Percentiles rank a stretch among this genome's conserved stretches.
Evolutionary conservation across 2,888 invertebrate genomes (phyloP).

Genomic region (Erannis defoliaria): DNA sequence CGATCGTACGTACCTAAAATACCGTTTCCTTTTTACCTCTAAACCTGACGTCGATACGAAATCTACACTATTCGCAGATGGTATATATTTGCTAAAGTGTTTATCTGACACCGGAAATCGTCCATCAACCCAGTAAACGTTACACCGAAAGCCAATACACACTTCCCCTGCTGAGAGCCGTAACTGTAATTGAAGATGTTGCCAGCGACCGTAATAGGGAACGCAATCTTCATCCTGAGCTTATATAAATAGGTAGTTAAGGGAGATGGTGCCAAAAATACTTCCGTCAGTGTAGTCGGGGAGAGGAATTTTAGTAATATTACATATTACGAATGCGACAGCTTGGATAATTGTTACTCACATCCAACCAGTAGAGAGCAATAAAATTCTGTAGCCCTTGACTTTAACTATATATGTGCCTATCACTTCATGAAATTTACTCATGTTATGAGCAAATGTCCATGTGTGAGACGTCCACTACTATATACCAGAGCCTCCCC

Average conservation of each 20-base stretch:
- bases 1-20: background rate
- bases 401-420: too few species aligned
- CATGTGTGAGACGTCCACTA: too few species aligned
- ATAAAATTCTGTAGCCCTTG: background rate
- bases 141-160: slow-evolving; percentile 3
- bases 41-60: slow-evolving; percentile 18
- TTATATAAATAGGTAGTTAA: background rate
- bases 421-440: too few species aligned
- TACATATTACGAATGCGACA: background rate
- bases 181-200: slow-evolving; percentile 19
- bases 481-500: too few species aligned
- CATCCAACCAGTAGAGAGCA: background rate
- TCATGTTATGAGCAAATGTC: too few species aligned
- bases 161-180: slow-evolving; percentile 13
- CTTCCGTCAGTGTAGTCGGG: background rate
- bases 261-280: slow-evolving; percentile 23
- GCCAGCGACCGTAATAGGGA: slow-evolving; percentile 29
- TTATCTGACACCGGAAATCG: slow-evolving; percentile 26
- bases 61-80: slow-evolving; percentile 1
- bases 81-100: slow-evolving; percentile 18
- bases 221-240: slow-evolving; percentile 1
- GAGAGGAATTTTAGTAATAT: background rate
- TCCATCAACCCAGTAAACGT: slow-evolving; percentile 24
- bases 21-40: slow-evolving; percentile 1
- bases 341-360: background rate